Percentiles rank a stretch among this genome's conserved stretches.
phyloP scores from a whole-genome alignment of 2,113 vertebrate species.

The Erpornis zantholeuca region DNA sequence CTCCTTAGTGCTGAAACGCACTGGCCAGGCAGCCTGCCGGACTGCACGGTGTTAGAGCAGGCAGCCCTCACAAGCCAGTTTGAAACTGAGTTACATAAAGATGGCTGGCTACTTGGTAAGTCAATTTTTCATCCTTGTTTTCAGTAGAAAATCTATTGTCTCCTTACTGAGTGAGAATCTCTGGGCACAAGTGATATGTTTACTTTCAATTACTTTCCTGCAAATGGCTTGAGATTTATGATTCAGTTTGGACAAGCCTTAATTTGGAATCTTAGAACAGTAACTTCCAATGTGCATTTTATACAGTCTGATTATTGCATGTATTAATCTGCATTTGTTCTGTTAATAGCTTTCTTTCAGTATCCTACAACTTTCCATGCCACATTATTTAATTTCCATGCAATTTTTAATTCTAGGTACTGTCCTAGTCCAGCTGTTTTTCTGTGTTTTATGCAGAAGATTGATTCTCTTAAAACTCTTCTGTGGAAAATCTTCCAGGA shows the following conservation, averaged over 20 bases:
- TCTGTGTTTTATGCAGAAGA: neutral
- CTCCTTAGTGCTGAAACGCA: conserved; percentile 88
- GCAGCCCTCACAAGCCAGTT: conserved; percentile 80
- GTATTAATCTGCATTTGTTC: neutral
- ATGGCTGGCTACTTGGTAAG: conserved; percentile 93
- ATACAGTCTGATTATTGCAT: neutral
- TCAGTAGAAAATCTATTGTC: neutral
- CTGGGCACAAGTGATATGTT: neutral
- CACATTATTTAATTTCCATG: too few relatives aligned
- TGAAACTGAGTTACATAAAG: conserved; percentile 75
- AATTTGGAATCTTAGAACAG: neutral
- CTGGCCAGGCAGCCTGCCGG: conserved; percentile 87
- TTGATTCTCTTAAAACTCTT: neutral
- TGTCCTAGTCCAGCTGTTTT: neutral
- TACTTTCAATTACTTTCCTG: neutral
- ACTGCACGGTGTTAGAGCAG: conserved; percentile 80
- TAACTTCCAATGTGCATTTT: neutral
- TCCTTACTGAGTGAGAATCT: neutral
- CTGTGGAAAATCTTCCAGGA: neutral
- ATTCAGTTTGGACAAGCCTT: neutral
- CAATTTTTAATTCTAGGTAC: neutral
- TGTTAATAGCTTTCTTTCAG: neutral
- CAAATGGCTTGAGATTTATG: neutral
- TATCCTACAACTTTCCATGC: neutral
- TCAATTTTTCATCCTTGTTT: neutral